These are phyloP conservation scores for Oscheius onirici DNA, from an alignment of 2,888 invertebrate species.

Conservation along the genomic window DNA sequence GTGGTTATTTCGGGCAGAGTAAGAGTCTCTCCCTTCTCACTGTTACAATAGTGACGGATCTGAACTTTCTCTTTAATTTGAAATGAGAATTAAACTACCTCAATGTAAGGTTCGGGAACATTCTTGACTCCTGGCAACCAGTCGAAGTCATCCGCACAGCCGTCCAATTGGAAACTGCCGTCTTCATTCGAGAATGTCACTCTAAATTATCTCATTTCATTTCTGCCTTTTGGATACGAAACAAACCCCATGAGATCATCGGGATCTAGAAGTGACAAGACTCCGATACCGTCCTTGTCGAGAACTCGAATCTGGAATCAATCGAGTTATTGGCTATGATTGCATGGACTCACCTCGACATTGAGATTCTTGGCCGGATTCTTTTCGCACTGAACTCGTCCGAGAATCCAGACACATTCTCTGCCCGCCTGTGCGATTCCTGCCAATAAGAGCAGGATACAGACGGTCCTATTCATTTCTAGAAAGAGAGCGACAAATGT, in stretches of 20 bases:
- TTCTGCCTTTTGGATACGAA: too few relatives aligned
- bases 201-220: too few relatives aligned
- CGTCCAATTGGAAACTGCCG: conserved; percentile 68
- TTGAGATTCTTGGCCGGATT: conserved; percentile 64
- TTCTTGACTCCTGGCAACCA: conserved; percentile 69
- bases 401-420: conserved; percentile 68
- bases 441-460: conserved; percentile 11
- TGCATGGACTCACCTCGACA: conserved; percentile 58
- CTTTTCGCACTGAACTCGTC: conserved; percentile 62
- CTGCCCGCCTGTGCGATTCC: conserved; percentile 31
- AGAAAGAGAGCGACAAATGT: conserved; percentile 9
- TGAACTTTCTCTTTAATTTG: conserved; percentile 14
- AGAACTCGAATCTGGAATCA: conserved; percentile 57
- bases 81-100: conserved; percentile 30
- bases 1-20: conserved; percentile 55
- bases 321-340: background rate
- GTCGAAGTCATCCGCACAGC: conserved; percentile 69
- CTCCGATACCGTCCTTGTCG: conserved; percentile 63
- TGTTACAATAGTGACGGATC: conserved; percentile 69
- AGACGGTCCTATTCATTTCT: background rate
- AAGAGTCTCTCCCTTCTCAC: conserved; percentile 64
- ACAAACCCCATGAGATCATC: conserved; percentile 70
- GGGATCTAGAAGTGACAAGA: conserved; percentile 63
- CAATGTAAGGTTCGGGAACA: conserved; percentile 59
- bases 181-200: conserved; percentile 69